phyloP scores from a whole-genome alignment of 2,888 invertebrate genomes.

The Caenorhabditis angaria region DNA sequence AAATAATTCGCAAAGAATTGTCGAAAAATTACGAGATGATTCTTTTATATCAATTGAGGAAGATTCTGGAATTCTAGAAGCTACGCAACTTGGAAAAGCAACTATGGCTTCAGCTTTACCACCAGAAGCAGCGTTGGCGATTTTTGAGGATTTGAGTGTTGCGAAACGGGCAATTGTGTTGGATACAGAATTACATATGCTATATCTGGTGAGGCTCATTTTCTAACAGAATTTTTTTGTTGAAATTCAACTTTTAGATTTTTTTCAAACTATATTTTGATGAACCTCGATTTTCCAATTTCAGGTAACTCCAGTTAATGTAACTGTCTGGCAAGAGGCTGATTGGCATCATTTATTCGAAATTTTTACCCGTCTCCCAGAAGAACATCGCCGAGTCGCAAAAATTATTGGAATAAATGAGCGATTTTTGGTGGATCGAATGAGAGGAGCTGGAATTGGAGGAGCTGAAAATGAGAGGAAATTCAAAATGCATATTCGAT shows the following conservation, averaged over 20 bases:
- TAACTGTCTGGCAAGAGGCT: slow-evolving; percentile 80
- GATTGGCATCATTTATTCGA: slow-evolving; percentile 80
- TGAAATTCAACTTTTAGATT: not conserved
- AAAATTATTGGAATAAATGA: slow-evolving; percentile 88
- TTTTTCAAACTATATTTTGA: not conserved
- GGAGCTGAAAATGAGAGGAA: slow-evolving; percentile 1
- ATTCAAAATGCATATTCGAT: slow-evolving; percentile 72
- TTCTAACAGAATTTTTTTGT: not conserved
- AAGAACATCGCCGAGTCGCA: slow-evolving; percentile 86
- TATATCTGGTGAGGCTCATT: slow-evolving; percentile 82
- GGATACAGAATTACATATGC: slow-evolving; percentile 91
- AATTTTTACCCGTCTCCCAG: slow-evolving; percentile 84
- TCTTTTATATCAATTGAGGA: not conserved
- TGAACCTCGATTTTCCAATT: slow-evolving; percentile 8
- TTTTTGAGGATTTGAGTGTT: slow-evolving; percentile 88
- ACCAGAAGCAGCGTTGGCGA: slow-evolving; percentile 89
- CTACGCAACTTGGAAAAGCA: slow-evolving; percentile 89
- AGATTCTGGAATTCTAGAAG: slow-evolving; percentile 61
- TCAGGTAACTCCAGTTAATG: slow-evolving; percentile 85
- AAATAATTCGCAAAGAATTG: too few relatives aligned
- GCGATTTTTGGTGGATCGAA: slow-evolving; percentile 80
- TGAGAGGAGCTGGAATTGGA: slow-evolving; percentile 60
- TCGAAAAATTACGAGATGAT: not conserved
- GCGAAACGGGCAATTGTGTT: slow-evolving; percentile 89
- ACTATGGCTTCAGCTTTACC: slow-evolving; percentile 90